Percentiles rank a stretch among this genome's conserved stretches.
Conservation (phyloP, 2,888 invertebrate species). For the Punctoribates punctum region DNA sequence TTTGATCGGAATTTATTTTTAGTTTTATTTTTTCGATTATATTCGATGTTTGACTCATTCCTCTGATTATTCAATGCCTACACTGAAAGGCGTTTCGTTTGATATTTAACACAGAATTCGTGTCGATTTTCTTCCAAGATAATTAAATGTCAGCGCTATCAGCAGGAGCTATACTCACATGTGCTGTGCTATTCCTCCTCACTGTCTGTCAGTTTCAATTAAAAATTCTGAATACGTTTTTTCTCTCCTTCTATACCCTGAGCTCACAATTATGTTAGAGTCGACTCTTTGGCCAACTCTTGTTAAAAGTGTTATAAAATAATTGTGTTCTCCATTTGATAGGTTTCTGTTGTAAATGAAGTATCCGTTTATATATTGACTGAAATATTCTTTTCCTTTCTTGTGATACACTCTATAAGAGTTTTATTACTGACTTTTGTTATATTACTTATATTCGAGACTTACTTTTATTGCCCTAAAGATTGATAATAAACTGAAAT, state of each 20-base stretch:
- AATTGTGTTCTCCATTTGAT: background rate
- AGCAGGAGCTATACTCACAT: conserved; percentile 20
- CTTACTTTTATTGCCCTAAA: conserved; percentile 8
- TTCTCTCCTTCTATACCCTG: no score
- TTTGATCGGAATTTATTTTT: background rate
- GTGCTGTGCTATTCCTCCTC: background rate
- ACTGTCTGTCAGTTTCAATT: conserved; percentile 31
- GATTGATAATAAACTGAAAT: conserved; percentile 32
- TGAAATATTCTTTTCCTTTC: background rate
- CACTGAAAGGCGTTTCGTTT: background rate
- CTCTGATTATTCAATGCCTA: conserved; percentile 1
- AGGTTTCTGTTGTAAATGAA: conserved; percentile 1
- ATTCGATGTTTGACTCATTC: background rate
- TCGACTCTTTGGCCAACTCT: background rate
- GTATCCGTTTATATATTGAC: conserved; percentile 23
- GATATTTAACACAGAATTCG: conserved; percentile 1
- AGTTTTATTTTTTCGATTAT: background rate
- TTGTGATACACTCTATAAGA: background rate
- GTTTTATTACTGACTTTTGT: background rate
- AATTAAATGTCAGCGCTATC: conserved; percentile 36
- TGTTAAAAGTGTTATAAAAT: background rate
- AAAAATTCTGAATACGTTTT: background rate
- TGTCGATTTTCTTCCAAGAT: conserved; percentile 22
- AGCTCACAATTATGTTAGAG: background rate
- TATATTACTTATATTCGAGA: background rate